phyloP scores from a whole-genome alignment of 2,113 vertebrate genomes.

The Phylloscopus trochiloides region DNA sequence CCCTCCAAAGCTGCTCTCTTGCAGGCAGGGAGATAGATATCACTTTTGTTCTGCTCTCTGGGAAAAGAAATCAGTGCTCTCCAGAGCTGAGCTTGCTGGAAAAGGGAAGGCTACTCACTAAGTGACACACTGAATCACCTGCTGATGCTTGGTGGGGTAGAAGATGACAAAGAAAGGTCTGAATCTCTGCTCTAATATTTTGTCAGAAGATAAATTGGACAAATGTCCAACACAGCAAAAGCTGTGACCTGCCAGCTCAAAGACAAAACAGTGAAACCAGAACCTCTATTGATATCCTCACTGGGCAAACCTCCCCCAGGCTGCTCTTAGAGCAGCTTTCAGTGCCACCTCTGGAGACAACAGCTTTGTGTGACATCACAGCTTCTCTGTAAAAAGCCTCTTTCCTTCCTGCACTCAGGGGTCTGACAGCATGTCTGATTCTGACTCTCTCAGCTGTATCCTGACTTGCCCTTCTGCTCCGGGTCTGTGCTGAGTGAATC shows the following conservation, averaged over 20 bases:
- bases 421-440: background rate
- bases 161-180: background rate
- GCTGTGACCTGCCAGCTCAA: background rate
- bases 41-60: background rate
- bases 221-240: background rate
- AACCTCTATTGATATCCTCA: background rate
- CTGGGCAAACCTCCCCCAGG: background rate
- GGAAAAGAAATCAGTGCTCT: background rate
- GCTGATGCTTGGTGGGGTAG: background rate
- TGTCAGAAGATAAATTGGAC: background rate
- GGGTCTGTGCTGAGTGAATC: background rate
- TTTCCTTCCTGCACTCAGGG: background rate
- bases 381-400: background rate
- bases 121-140: background rate
- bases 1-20: background rate
- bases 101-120: background rate
- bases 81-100: background rate
- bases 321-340: background rate
- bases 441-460: background rate
- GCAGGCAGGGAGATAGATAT: background rate
- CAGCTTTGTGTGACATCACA: background rate
- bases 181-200: background rate
- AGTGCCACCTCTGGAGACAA: background rate
- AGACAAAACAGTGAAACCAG: background rate
- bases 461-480: background rate